Evolutionary conservation across 2,113 vertebrate species (phyloP).

Genomic region (Eidolon helvum): DNA sequence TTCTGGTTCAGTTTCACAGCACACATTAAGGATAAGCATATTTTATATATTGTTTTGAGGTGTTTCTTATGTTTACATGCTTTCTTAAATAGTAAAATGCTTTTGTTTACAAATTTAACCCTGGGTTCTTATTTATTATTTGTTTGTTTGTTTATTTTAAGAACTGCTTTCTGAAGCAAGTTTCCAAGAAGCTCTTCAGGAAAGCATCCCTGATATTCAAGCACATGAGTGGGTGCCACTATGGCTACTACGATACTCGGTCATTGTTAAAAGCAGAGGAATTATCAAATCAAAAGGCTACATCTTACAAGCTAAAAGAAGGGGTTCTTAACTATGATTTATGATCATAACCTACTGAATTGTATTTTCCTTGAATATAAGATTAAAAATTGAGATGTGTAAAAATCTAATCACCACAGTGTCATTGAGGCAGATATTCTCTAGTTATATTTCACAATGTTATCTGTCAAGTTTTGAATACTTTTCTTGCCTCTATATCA

Average conservation of each 20-base stretch:
- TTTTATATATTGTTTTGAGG: not conserved
- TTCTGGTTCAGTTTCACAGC: not conserved
- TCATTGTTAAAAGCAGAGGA: slow-evolving; percentile 98
- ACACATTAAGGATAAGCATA: not conserved
- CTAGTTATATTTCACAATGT: slow-evolving; percentile 27
- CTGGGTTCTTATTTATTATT: not conserved
- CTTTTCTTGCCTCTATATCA: slow-evolving; percentile 70
- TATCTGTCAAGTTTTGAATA: slow-evolving; percentile 55
- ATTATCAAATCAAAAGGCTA: slow-evolving; percentile 99
- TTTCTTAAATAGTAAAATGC: not conserved
- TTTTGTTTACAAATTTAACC: slow-evolving; percentile 28
- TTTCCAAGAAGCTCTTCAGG: slow-evolving; percentile 93
- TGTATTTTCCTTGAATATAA: slow-evolving; percentile 68
- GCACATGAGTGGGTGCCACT: slow-evolving; percentile 90
- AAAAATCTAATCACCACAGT: slow-evolving; percentile 71
- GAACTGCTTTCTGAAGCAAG: slow-evolving; percentile 94
- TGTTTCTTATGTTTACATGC: slow-evolving; percentile 19
- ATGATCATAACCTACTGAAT: slow-evolving; percentile 39
- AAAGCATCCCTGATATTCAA: slow-evolving; percentile 86
- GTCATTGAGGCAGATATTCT: slow-evolving; percentile 40
- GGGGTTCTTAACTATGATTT: slow-evolving; percentile 75
- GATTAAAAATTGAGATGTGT: slow-evolving; percentile 59
- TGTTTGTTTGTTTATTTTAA: slow-evolving; percentile 71
- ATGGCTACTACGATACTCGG: slow-evolving; percentile 97
- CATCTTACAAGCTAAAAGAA: slow-evolving; percentile 93